These are phyloP conservation scores for Ptychobarbus kaznakovi DNA, from an alignment of 2,797 vertebrate genomes.

Conservation along the genomic window DNA sequence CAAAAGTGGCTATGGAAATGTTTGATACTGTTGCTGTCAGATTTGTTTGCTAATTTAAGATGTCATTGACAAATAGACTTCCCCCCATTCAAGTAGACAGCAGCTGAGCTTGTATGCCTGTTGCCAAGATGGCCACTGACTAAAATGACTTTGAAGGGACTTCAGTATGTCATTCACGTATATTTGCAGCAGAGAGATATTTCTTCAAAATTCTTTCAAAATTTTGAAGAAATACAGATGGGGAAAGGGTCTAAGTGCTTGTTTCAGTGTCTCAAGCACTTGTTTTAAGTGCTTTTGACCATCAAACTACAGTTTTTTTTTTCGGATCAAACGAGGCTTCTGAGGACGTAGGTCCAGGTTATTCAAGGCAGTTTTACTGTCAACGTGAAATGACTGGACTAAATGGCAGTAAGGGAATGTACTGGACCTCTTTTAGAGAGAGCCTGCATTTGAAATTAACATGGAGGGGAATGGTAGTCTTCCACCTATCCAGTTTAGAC, in stretches of 20 bases:
- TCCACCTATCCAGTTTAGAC: conserved; percentile 51
- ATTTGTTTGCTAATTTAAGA: background rate
- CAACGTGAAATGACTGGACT: conserved; percentile 5
- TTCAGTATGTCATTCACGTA: background rate
- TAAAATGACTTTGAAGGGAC: background rate
- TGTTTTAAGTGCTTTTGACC: conserved; percentile 1
- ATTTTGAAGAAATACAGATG: background rate
- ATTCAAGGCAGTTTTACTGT: conserved; percentile 25
- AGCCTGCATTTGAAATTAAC: conserved; percentile 57
- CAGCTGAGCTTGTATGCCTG: background rate
- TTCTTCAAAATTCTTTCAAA: background rate
- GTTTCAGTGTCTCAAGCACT: background rate
- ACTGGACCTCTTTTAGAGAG: conserved; percentile 36
- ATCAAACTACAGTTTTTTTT: background rate
- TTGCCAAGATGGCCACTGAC: background rate
- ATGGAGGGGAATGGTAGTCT: conserved; percentile 56
- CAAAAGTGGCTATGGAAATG: background rate
- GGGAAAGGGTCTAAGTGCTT: background rate
- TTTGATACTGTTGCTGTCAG: background rate
- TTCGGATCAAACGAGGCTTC: background rate
- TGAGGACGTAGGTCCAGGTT: background rate
- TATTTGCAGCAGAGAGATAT: background rate
- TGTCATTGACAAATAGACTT: background rate
- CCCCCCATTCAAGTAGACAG: background rate
- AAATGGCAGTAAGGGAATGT: background rate